phyloP scores from a whole-genome alignment of 2,888 invertebrate species.

The Epirrhoe alternata region DNA sequence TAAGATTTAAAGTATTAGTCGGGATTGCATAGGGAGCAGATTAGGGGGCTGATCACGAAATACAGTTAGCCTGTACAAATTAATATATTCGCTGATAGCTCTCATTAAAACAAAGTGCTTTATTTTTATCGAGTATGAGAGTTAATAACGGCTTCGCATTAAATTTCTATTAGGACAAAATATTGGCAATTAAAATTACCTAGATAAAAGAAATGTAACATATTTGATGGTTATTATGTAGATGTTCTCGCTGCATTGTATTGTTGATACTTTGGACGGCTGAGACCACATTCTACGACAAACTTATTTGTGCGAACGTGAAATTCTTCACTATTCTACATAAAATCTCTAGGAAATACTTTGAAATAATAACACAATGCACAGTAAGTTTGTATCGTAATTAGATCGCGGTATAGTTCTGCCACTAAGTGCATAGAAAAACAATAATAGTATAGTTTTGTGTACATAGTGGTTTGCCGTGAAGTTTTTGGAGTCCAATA shows the following conservation, averaged over 20 bases:
- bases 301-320: slow-evolving; percentile 13
- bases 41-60: slow-evolving; percentile 49
- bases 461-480: slow-evolving; percentile 63
- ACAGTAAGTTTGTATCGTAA: slow-evolving; percentile 21
- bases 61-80: slow-evolving; percentile 70
- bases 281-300: slow-evolving; percentile 55
- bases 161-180: slow-evolving; percentile 42
- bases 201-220: slow-evolving; percentile 55
- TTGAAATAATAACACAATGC: slow-evolving; percentile 10
- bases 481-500: slow-evolving; percentile 48
- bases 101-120: slow-evolving; percentile 70
- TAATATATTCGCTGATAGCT: slow-evolving; percentile 71
- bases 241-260: slow-evolving; percentile 46
- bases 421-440: slow-evolving; percentile 62
- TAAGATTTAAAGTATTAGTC: slow-evolving; percentile 52
- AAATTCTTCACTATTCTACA: slow-evolving; percentile 3
- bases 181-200: slow-evolving; percentile 43
- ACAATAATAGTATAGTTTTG: slow-evolving; percentile 48
- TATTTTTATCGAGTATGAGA: slow-evolving; percentile 68
- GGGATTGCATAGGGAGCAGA: slow-evolving; percentile 58
- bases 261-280: slow-evolving; percentile 47
- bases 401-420: slow-evolving; percentile 26
- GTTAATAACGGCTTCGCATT: slow-evolving; percentile 59
- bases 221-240: slow-evolving; percentile 48
- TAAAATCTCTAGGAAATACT: slow-evolving; percentile 1